Conservation (phyloP, 2,888 invertebrate species). For the Lumbricus terrestris region DNA sequence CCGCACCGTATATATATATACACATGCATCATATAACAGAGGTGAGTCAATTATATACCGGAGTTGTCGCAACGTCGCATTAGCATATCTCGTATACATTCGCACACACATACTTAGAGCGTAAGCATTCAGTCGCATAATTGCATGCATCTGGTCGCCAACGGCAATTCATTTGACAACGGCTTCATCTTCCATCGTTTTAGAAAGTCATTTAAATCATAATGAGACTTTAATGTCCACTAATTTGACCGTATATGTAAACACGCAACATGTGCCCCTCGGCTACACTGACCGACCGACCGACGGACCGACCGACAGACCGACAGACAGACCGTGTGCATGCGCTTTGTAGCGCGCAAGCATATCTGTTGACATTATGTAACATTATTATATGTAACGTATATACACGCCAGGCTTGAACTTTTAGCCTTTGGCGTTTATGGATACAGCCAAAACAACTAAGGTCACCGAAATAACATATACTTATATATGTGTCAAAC, state of each 20-base stretch:
- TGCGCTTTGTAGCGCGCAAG: no score
- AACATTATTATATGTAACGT: no score
- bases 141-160: not conserved
- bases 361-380: not conserved
- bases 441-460: not conserved
- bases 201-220: not conserved
- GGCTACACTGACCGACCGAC: not conserved
- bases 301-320: no score
- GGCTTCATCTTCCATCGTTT: not conserved
- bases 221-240: not conserved
- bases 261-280: not conserved
- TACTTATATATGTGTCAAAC: not conserved
- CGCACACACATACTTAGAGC: not conserved
- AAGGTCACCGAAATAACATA: not conserved
- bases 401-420: not conserved
- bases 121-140: not conserved
- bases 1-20: no score
- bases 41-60: not conserved
- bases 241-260: slow-evolving; percentile 3
- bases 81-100: not conserved
- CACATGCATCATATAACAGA: not conserved
- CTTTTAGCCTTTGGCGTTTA: not conserved
- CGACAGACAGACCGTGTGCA: no score
- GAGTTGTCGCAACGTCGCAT: not conserved
- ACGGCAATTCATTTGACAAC: not conserved